phyloP scores from a whole-genome alignment of 2,888 invertebrate species.

The Ophion ellenae region DNA sequence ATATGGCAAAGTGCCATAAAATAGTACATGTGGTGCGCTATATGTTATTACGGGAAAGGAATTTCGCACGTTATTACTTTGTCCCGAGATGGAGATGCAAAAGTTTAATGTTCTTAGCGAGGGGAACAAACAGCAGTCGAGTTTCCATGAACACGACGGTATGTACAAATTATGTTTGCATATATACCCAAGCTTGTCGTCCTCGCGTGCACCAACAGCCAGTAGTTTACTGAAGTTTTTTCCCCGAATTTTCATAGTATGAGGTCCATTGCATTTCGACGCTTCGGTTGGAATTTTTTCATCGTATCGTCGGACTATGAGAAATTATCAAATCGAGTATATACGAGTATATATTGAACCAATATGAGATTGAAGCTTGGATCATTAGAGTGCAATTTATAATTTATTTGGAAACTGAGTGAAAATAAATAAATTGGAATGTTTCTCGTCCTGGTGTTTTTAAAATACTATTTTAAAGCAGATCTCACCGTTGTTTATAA shows the following conservation, averaged over 20 bases:
- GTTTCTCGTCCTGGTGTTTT: too few relatives aligned
- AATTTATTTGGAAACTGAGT: too few relatives aligned
- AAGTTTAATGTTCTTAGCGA: constrained; percentile 46
- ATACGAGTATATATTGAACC: neutral
- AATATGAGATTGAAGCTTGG: too few relatives aligned
- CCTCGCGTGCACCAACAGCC: constrained; percentile 20
- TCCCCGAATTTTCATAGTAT: constrained; percentile 12
- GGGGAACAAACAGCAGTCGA: constrained; percentile 62
- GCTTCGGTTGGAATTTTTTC: neutral
- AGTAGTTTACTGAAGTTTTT: neutral
- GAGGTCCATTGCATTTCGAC: neutral
- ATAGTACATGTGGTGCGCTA: constrained; percentile 17
- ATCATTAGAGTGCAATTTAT: too few relatives aligned
- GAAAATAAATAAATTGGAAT: too few relatives aligned
- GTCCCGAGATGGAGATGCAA: constrained; percentile 44
- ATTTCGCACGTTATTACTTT: constrained; percentile 68
- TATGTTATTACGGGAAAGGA: constrained; percentile 61
- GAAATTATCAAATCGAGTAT: neutral
- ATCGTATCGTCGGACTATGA: neutral
- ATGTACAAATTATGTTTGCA: constrained; percentile 65
- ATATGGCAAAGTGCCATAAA: constrained; percentile 8
- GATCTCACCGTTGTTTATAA: too few relatives aligned
- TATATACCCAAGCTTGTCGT: constrained; percentile 37
- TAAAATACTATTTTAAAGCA: too few relatives aligned
- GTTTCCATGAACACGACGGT: constrained; percentile 53